phyloP scores from a whole-genome alignment of 2,113 vertebrate genomes.

The Apteryx mantelli region DNA sequence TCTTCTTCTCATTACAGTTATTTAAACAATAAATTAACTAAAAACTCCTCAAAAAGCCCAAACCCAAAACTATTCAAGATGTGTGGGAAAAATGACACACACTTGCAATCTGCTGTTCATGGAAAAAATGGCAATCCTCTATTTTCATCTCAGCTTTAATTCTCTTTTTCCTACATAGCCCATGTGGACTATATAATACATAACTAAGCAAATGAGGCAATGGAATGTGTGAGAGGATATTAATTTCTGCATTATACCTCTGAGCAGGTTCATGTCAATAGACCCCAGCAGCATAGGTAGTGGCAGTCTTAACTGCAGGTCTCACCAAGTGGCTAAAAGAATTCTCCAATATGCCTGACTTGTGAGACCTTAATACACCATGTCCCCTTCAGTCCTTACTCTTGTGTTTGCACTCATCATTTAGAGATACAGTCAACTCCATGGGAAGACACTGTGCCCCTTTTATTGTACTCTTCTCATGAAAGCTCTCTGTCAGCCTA shows the following conservation, averaged over 20 bases:
- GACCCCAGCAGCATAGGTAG: not conserved
- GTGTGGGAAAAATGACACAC: constrained; percentile 60
- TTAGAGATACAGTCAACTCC: not conserved
- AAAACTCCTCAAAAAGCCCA: constrained; percentile 44
- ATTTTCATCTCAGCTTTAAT: constrained; percentile 14
- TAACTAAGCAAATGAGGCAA: not conserved
- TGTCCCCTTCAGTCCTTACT: not conserved
- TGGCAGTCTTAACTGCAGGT: not conserved
- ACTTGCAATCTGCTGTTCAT: constrained; percentile 52
- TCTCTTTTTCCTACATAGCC: not conserved
- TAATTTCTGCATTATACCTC: not conserved
- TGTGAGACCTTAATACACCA: not conserved
- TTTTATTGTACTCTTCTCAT: not conserved
- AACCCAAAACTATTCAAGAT: constrained; percentile 52
- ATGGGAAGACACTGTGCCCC: not conserved
- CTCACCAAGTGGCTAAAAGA: not conserved
- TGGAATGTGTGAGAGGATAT: not conserved
- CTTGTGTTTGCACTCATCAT: not conserved
- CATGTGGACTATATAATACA: not conserved
- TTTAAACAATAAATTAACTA: constrained; percentile 69
- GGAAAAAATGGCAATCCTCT: constrained; percentile 30
- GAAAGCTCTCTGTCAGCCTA: not conserved
- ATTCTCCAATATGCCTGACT: not conserved
- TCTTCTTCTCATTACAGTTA: constrained; percentile 29
- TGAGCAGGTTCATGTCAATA: not conserved